Percentiles rank a stretch among this genome's conserved stretches.
Conservation (phyloP, 2,888 invertebrate species). For the Sisyra nigra region DNA sequence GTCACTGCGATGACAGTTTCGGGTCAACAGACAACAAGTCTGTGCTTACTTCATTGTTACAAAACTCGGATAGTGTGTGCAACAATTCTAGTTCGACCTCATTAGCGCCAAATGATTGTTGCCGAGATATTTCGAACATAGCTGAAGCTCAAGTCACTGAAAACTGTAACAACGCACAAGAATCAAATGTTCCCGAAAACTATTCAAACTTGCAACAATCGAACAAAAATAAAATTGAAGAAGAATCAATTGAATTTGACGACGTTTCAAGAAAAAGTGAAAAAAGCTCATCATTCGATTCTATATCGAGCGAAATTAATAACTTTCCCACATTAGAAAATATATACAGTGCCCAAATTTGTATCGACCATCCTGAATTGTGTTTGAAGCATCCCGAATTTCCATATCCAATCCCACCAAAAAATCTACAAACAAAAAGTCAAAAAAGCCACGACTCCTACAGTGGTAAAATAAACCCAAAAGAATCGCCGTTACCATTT, state of each 20-base stretch:
- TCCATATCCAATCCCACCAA: conserved; percentile 21
- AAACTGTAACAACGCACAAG: neutral
- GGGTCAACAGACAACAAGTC: conserved; percentile 8
- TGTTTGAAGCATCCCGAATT: conserved; percentile 26
- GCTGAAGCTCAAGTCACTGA: neutral
- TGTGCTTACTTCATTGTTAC: neutral
- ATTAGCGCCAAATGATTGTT: neutral
- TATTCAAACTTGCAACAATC: neutral
- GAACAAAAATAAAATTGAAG: neutral
- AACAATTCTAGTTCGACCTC: neutral
- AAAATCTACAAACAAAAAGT: neutral
- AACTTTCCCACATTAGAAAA: conserved; percentile 11
- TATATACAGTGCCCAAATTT: conserved; percentile 14
- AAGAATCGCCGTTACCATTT: too few species aligned
- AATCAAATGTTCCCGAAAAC: neutral
- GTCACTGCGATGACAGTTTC: conserved; percentile 21
- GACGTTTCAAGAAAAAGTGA: neutral
- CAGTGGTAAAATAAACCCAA: neutral
- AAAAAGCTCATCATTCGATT: neutral
- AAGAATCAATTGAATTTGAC: too few species aligned
- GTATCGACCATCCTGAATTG: conserved; percentile 12
- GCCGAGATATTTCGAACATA: neutral
- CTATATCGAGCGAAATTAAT: too few species aligned
- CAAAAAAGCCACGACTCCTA: too few species aligned
- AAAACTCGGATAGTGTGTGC: neutral